These are phyloP conservation scores for Protaetia brevitarsis DNA, from an alignment of 1,140 invertebrate species.

Conservation along the genomic window DNA sequence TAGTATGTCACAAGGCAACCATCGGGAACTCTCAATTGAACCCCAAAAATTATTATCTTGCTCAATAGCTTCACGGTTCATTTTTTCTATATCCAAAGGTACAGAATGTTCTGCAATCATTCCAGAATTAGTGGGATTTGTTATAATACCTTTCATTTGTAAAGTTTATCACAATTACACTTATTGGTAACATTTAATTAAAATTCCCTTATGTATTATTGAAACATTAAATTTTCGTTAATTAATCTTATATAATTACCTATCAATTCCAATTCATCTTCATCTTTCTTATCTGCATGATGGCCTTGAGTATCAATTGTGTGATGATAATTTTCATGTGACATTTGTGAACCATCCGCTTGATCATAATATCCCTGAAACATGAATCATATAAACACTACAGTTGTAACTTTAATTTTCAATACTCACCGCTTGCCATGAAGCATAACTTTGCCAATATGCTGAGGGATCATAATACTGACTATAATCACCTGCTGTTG, in stretches of 20 bases:
- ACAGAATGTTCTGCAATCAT: constrained; percentile 67
- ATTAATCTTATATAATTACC: constrained; percentile 50
- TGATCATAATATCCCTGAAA: constrained; percentile 51
- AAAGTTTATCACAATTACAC: constrained; percentile 19
- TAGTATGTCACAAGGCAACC: constrained; percentile 64
- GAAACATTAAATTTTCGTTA: not conserved
- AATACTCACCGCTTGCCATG: constrained; percentile 52
- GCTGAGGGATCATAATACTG: constrained; percentile 70
- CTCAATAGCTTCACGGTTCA: constrained; percentile 71
- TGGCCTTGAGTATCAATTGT: constrained; percentile 28
- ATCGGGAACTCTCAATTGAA: constrained; percentile 75
- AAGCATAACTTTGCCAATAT: constrained; percentile 71
- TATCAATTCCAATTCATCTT: constrained; percentile 62
- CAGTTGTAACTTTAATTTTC: constrained; percentile 15
- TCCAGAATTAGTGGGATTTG: too few relatives aligned
- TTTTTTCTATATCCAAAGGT: constrained; percentile 67
- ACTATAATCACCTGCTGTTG: constrained; percentile 53
- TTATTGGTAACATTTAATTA: not conserved
- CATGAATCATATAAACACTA: not conserved
- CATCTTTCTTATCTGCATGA: constrained; percentile 38
- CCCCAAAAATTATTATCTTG: constrained; percentile 74
- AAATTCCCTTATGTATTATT: not conserved
- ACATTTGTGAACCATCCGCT: constrained; percentile 41
- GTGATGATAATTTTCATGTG: constrained; percentile 32
- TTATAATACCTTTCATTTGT: too few relatives aligned